These are phyloP conservation scores for Lycocorax pyrrhopterus DNA, from an alignment of 2,113 vertebrate genomes.

Conservation along the genomic window DNA sequence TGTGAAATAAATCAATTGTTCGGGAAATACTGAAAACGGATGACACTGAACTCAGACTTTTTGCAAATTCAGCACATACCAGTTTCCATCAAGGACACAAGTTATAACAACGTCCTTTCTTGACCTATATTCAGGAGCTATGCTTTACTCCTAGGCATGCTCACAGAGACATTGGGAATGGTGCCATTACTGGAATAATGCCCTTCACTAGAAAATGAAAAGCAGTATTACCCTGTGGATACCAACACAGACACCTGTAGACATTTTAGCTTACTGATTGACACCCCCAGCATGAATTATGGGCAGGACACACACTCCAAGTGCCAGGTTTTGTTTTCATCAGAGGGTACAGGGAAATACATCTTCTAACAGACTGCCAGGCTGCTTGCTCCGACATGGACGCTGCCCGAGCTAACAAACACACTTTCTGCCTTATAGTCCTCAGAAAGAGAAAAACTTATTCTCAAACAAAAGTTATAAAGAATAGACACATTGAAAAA, in stretches of 20 bases:
- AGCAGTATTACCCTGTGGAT: not conserved
- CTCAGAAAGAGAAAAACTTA: not conserved
- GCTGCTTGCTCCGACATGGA: not conserved
- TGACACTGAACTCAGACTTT: slow-evolving; percentile 71
- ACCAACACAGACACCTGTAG: not conserved
- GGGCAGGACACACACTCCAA: not conserved
- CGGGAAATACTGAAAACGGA: slow-evolving; percentile 81
- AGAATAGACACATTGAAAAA: not conserved
- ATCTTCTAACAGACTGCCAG: not conserved
- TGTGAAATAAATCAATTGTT: slow-evolving; percentile 95
- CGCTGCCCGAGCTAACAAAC: rapidly evolving
- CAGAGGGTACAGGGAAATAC: not conserved
- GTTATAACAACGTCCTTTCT: slow-evolving; percentile 51
- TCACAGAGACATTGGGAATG: not conserved
- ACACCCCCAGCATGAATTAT: not conserved
- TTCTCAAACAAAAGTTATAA: not conserved
- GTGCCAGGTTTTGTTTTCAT: not conserved
- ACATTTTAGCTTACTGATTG: not conserved
- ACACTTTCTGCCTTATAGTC: not conserved
- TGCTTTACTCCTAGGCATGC: not conserved
- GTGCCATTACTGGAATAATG: not conserved
- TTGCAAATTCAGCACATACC: slow-evolving; percentile 76
- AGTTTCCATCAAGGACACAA: slow-evolving; percentile 71
- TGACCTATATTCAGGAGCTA: slow-evolving; percentile 38
- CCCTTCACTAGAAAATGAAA: not conserved